Base-by-base conservation (phyloP, 2,113 vertebrate species). In the Proteles cristata region DNA sequence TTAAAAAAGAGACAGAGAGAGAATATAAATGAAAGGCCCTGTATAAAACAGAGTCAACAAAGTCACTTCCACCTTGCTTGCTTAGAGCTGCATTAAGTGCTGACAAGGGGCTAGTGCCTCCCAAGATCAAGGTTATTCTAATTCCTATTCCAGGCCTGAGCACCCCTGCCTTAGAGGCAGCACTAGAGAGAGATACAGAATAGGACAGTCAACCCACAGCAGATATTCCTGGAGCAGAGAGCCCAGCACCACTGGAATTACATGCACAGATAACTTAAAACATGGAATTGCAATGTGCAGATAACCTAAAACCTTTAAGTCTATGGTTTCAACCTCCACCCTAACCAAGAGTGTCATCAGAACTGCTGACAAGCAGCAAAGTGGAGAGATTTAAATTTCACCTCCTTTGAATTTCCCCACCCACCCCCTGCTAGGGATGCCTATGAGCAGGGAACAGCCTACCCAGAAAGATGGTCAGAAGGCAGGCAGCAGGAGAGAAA, bases 311-410 rank as follows among this genome's bases (percentile, higher is more conserved):
- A 92, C 82, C 82, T 83, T 82, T 28, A 85, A 88, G 85, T 86
- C 77, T 97, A 79, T 84, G 92, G 82, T 97, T 96, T 97, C 96
- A 94, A 33, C 68, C 68, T 82, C 96, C 6, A 0, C 73, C 93
- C 82, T 35, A 83, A 63, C 10, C 19, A 71, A 76, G 68, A 5
- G 0, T 92, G 88, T 96, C 93, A 92, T 77, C 84, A 77, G 94
- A 97, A 65, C 69, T 96, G 96, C 97, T 93, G 96, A 96, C 10
- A 58, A 86, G 94, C 85, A 95, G 96, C 79, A 81, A 93, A 93
- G 28, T 7, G 63, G 65, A 96, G 68, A 95, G 93, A 96, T 92
- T 96, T 89, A 74, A 94, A 97, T 98, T 98, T 97, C 95, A 94
- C 82, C 94, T 95, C 93, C 73, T 94, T 96, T 93, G 74, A 45